These are phyloP conservation scores for Spea bombifrons DNA, from an alignment of 2,113 vertebrate genomes.

Conservation along the genomic window DNA sequence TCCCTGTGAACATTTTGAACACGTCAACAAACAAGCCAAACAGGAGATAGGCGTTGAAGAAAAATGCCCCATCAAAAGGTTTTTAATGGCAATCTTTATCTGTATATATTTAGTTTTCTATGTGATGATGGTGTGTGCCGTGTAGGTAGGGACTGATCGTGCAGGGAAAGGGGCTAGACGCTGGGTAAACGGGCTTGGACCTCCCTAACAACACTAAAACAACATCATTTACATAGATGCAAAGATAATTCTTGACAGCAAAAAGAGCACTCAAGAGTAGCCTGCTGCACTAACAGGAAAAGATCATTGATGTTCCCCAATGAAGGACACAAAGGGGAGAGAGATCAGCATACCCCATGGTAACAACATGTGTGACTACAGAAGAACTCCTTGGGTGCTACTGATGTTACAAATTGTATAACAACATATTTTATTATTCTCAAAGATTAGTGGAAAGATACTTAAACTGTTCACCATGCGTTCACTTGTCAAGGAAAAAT, in stretches of 20 bases:
- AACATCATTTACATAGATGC: slow-evolving; percentile 38
- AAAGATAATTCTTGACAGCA: slow-evolving; percentile 8
- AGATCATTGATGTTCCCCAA: background rate
- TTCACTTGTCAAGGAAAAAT: too few relatives aligned
- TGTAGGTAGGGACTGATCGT: slow-evolving; percentile 18
- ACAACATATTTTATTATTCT: background rate
- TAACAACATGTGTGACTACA: background rate
- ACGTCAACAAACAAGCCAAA: background rate
- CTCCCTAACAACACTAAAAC: slow-evolving; percentile 31
- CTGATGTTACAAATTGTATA: background rate
- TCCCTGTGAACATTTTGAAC: too few relatives aligned
- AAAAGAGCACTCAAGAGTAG: slow-evolving; percentile 12
- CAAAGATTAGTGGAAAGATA: background rate
- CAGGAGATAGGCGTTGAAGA: slow-evolving; percentile 7
- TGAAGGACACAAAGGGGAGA: background rate
- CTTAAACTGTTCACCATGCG: too few relatives aligned
- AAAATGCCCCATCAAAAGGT: slow-evolving; percentile 31
- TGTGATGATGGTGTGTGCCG: slow-evolving; percentile 22
- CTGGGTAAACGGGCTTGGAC: slow-evolving; percentile 3
- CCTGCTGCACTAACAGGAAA: background rate
- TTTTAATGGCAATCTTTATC: slow-evolving; percentile 47
- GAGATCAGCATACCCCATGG: background rate
- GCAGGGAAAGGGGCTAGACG: slow-evolving; percentile 19
- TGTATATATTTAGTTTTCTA: slow-evolving; percentile 42
- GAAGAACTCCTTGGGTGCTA: background rate